These are phyloP conservation scores for Canis aureus DNA, from an alignment of 2,113 vertebrate species.

Conservation along the genomic window DNA sequence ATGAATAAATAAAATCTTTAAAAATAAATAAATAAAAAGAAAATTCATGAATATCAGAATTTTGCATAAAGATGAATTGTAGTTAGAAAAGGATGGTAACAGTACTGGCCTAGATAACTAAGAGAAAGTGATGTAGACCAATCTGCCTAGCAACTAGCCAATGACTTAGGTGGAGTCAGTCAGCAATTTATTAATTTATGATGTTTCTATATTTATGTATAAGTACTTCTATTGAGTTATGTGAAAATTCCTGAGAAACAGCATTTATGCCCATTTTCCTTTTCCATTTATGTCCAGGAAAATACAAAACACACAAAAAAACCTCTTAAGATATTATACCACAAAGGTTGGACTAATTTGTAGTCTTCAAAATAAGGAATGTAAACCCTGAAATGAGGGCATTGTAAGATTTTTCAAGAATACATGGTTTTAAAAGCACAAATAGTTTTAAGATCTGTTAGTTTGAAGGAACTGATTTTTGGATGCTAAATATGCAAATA, in stretches of 20 bases:
- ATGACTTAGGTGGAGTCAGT: background rate
- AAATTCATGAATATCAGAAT: background rate
- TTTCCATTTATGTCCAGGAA: background rate
- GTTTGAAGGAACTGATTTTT: background rate
- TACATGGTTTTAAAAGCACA: background rate
- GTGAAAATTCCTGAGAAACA: background rate
- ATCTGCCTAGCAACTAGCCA: background rate
- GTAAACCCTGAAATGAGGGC: background rate
- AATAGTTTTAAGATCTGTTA: background rate
- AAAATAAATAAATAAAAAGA: background rate
- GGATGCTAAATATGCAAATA: constrained; percentile 41
- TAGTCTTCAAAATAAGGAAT: background rate
- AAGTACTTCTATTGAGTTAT: background rate
- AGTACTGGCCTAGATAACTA: background rate
- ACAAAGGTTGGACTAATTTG: background rate
- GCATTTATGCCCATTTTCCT: background rate
- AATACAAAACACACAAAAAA: background rate
- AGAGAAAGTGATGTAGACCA: background rate
- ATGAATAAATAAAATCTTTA: too few relatives aligned
- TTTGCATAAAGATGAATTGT: background rate
- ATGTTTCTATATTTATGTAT: background rate
- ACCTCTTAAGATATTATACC: background rate
- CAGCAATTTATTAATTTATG: background rate
- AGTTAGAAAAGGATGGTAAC: background rate
- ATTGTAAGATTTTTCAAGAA: background rate